Conservation (phyloP, 2,888 invertebrate species). For the Rugalucina vietnamica region DNA sequence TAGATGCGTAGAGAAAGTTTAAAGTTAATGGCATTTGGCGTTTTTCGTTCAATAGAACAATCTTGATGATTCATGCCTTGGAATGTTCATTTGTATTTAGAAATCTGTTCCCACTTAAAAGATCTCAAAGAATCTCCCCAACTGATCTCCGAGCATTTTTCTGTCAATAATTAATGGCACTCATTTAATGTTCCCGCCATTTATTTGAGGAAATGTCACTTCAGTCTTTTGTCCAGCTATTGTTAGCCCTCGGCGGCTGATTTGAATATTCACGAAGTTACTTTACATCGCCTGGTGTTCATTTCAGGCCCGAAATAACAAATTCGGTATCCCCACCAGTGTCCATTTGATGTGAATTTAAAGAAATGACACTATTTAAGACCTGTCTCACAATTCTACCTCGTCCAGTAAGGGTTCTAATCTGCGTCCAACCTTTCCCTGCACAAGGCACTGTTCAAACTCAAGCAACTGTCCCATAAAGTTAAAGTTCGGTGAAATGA, state of each 20-base stretch:
- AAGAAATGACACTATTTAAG: not conserved
- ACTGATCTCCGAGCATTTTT: not conserved
- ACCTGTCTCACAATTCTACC: not conserved
- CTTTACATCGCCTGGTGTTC: not conserved
- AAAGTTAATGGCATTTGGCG: no score
- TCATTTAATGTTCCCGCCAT: not conserved
- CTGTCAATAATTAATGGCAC: not conserved
- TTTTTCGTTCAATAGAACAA: no score
- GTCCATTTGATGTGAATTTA: no score
- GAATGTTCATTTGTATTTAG: conserved; percentile 46
- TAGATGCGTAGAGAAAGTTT: no score
- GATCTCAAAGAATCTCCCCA: not conserved
- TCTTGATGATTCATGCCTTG: conserved; percentile 37
- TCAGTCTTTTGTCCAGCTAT: not conserved
- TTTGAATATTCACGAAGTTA: not conserved
- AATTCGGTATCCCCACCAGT: no score
- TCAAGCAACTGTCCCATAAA: conserved; percentile 96
- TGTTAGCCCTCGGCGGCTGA: not conserved
- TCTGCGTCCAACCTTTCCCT: conserved; percentile 61
- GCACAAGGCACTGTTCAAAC: conserved; percentile 87
- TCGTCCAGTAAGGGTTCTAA: conserved; percentile 26
- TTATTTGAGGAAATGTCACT: not conserved
- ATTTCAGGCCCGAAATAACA: no score
- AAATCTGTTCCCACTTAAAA: not conserved
- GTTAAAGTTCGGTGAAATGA: conserved; percentile 97